Evolutionary conservation across 23 tunicate genomes (phyloP).

Genomic region (Trididemnum nubilum): DNA sequence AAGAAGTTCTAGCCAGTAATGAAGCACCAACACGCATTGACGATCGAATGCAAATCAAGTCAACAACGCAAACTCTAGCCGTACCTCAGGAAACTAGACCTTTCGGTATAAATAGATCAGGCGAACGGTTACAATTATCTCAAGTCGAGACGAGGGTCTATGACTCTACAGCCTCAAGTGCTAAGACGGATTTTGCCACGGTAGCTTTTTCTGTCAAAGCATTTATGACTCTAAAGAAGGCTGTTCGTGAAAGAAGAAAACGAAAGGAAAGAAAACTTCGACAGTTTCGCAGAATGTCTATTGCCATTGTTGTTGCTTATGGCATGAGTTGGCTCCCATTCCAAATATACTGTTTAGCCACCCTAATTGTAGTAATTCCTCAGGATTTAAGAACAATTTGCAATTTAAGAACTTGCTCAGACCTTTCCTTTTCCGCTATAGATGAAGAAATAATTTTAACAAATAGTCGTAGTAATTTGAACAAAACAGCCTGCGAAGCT

Average conservation of each 20-base stretch:
- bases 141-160: neutral
- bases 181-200: neutral
- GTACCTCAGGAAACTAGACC: too few species aligned
- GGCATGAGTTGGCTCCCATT: neutral
- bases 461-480: too few species aligned
- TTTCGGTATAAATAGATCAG: too few species aligned
- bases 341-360: neutral
- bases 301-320: neutral
- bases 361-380: neutral
- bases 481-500: too few species aligned
- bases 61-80: too few species aligned
- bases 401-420: neutral
- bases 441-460: neutral
- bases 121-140: too few species aligned
- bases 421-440: neutral
- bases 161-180: neutral
- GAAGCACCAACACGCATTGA: too few species aligned
- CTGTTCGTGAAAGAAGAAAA: neutral
- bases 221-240: neutral
- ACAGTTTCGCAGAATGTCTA: neutral
- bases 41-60: too few species aligned
- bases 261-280: neutral
- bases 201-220: neutral
- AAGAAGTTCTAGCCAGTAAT: too few species aligned
- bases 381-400: neutral